Conservation (phyloP, 2,113 vertebrate species). For the Crocuta crocuta region DNA sequence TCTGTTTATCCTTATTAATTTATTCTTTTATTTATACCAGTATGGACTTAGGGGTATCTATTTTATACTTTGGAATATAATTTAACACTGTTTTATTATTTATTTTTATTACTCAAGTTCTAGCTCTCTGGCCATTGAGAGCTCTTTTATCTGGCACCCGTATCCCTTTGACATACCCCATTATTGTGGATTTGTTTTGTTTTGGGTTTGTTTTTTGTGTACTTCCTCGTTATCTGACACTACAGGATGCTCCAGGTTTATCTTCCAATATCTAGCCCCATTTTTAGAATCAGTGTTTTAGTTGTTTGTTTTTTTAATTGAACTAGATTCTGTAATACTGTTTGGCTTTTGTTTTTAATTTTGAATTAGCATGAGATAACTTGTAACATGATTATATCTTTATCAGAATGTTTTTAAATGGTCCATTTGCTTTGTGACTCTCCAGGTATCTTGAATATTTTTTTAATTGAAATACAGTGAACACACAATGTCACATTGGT, state of each 20-base stretch:
- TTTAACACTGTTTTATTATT: conserved; percentile 7
- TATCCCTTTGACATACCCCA: background rate
- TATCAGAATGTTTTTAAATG: conserved; percentile 84
- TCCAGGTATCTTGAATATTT: conserved; percentile 71
- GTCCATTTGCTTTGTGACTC: conserved; percentile 76
- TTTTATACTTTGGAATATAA: conserved; percentile 6
- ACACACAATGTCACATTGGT: background rate
- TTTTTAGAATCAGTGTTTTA: conserved; percentile 8
- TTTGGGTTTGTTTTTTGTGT: background rate
- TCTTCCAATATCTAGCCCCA: background rate
- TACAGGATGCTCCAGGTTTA: background rate
- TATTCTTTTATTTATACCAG: background rate
- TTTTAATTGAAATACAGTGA: background rate
- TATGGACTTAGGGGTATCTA: background rate
- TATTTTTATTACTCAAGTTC: background rate
- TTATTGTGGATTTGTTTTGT: background rate
- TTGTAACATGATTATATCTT: conserved; percentile 81
- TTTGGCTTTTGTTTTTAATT: conserved; percentile 52
- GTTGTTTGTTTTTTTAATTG: background rate
- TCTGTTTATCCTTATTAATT: background rate
- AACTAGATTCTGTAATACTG: background rate
- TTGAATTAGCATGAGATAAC: conserved; percentile 56
- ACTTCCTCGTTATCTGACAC: background rate
- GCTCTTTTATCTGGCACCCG: background rate
- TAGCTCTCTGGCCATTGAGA: background rate